Percentiles rank a stretch among this genome's conserved stretches.
Conservation (phyloP, 2,113 vertebrate species). For the Antigone vipio region DNA sequence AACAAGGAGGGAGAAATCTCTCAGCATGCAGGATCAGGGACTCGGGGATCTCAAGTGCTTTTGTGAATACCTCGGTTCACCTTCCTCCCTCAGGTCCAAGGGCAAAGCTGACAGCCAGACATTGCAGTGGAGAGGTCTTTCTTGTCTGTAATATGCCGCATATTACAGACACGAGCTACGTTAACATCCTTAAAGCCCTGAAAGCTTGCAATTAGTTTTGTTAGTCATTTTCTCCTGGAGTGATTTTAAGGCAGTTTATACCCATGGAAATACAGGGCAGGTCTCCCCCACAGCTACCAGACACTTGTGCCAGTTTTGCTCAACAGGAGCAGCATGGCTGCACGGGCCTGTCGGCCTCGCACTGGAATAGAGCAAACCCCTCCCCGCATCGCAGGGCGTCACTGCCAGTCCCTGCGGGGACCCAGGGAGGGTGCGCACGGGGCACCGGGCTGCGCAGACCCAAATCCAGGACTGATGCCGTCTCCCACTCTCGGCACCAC, state of each 20-base stretch:
- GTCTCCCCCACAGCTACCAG: background rate
- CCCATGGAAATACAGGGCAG: background rate
- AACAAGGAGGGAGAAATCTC: background rate
- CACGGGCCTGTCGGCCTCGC: rapidly evolving
- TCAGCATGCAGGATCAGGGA: background rate
- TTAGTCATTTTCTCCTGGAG: background rate
- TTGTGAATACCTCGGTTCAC: background rate
- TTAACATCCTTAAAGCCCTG: background rate
- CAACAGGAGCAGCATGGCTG: background rate
- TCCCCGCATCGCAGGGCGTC: rapidly evolving
- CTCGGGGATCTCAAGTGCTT: background rate
- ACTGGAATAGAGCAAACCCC: background rate
- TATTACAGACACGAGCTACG: background rate
- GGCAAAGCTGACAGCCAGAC: background rate
- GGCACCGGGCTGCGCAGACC: background rate
- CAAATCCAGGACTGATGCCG: background rate
- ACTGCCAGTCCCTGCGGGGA: background rate
- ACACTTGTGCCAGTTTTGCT: background rate
- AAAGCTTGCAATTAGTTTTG: background rate
- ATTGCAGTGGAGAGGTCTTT: background rate
- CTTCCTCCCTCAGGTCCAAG: rapidly evolving
- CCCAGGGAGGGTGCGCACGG: background rate
- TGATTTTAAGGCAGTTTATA: background rate
- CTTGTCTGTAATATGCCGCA: background rate
- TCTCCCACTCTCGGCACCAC: rapidly evolving